Evolutionary conservation across 1,140 invertebrate genomes (phyloP), one percentile per base, ranked within the genome.

Genomic region (Drosophila ogumai): DNA sequence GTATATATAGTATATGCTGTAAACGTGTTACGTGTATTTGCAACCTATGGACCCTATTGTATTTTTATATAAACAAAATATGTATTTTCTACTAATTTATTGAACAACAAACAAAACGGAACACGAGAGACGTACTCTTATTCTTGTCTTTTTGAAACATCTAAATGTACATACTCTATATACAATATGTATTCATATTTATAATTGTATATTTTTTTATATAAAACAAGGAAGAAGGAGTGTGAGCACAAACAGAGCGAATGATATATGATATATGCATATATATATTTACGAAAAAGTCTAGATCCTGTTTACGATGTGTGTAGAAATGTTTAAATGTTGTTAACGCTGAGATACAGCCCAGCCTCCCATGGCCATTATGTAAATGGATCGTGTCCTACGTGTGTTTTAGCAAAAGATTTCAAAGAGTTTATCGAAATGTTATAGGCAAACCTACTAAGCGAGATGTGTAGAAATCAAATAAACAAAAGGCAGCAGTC

Each of bases 81-180:
- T 55, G 50, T 84, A 88, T 88, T 88, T 88, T 88, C 84, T 88
- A 88, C 84, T 82, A 63, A 88, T 82, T 88, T 88, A 88, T 80
- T 74, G 32, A 88, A 67, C 47, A 49, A 46, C 64, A 68, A 60
- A 41, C 22, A 49, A 52, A 46, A 49, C 47, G 25, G 61, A 55
- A 41, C 60, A 10, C 50, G 31, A 15, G 38, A 59, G 60, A 80
- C 38, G 25, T 41, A 55, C 25, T 72, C 72, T 73, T 55, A 74
- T 74, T 54, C 57, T 52, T 46, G 57, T 74, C 67, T 74, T 74
- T 73, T 74, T 72, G 68, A 58, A 72, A 74, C 40, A 41, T 74
- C 57, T 67, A 38, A 50, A 44, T 73, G 59, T 75, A 60, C 43
- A 68, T 75, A 52, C 69, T 73, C 69, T 73, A 36, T 61, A 78